phyloP scores from a whole-genome alignment of 1,140 invertebrate species.

The Papilio helenus region DNA sequence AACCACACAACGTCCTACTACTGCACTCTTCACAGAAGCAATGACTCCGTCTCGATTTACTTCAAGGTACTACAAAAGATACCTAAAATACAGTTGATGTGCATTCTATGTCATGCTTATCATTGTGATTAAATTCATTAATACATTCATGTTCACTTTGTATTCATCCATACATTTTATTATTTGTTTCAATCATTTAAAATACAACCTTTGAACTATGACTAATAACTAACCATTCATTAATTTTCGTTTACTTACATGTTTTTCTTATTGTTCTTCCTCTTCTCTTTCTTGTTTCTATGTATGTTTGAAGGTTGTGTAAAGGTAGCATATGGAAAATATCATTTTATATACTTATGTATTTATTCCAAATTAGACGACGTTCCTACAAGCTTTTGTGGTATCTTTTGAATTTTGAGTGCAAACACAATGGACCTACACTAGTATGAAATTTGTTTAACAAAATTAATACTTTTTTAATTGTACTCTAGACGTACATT shows the following conservation, averaged over 20 bases:
- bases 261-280: background rate
- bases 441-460: background rate
- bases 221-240: constrained; percentile 47
- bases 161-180: constrained; percentile 21
- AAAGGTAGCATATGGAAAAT: constrained; percentile 37
- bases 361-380: background rate
- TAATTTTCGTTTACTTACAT: constrained; percentile 40
- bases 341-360: background rate
- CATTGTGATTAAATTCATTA: constrained; percentile 39
- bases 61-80: constrained; percentile 85
- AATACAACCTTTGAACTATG: constrained; percentile 63
- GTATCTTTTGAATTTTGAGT: constrained; percentile 64
- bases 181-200: background rate
- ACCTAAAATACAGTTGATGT: constrained; percentile 43
- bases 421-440: constrained; percentile 19
- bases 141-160: constrained; percentile 30
- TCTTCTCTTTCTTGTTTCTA: constrained; percentile 44
- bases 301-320: constrained; percentile 61
- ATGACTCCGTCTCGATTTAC: constrained; percentile 79
- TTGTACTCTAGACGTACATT: background rate
- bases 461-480: constrained; percentile 61
- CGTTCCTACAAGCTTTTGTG: constrained; percentile 64
- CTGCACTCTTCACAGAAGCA: constrained; percentile 78
- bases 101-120: constrained; percentile 23
- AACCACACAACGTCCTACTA: constrained; percentile 76